Base-by-base conservation (phyloP, 2,113 vertebrate genomes). In the Rafetus swinhoei region DNA sequence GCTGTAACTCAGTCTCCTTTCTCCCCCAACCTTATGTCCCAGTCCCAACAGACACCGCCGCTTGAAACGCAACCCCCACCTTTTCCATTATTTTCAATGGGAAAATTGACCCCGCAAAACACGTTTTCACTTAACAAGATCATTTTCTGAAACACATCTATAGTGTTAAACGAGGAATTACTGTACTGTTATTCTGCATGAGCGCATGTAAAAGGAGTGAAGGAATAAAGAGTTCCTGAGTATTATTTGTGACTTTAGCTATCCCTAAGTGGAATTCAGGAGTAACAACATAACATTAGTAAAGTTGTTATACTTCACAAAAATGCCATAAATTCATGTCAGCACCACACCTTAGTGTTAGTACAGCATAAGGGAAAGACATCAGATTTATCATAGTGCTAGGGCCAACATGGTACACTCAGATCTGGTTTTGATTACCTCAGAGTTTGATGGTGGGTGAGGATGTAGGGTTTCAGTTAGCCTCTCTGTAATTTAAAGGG, bases 401-500 rank as follows among this genome's bases (percentile, higher is more conserved):
- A 45, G 13, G 53, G 53, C 72, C 45, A 62, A 50, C 79, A 32
- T 82, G 53, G 55, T 85, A 10, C 56, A 76, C 62, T 90, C 85
- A 77, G 35, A 45, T 80, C n/a, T 25, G 62, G 79, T 79, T 85
- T 81, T 74, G n/a, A 85, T 82, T 57, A 54, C 69, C 90, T 21
- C 8, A 60, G 54, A 32, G 62, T 27, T 56, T 74, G 53, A 79
- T 10, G 8, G 24, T 65, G 18, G 10, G 14, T 21, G 25, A 77
- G 74, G 62, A 24, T 93, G 87, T 32, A 77, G 52, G 69, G 87
- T 91, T 50, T 65, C 22, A 88, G 56, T 80, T 79, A 90, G 88
- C 16, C 55, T 85, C 93, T 84, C 77, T 95, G 91, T 85, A 92
- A 89, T 92, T 94, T 84, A 84, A 92, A 87, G 90, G 86, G 88